These are phyloP conservation scores for Lasioglossum malachurum DNA, from an alignment of 2,888 invertebrate genomes.

Conservation along the genomic window DNA sequence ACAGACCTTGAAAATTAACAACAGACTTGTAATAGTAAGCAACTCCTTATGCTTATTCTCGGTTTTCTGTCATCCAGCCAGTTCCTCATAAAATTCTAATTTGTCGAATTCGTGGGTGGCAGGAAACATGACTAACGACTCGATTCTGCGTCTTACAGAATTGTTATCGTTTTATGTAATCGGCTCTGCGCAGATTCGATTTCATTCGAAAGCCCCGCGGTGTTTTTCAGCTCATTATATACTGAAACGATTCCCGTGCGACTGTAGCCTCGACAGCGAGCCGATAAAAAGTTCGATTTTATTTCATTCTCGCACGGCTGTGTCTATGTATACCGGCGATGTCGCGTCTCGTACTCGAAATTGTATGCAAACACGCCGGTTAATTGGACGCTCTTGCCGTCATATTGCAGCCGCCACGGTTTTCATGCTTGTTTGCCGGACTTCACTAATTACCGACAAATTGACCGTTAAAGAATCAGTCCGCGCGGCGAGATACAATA, in stretches of 20 bases:
- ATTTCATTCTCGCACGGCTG: constrained; percentile 1
- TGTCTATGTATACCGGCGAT: neutral
- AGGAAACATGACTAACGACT: constrained; percentile 55
- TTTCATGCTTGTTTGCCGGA: constrained; percentile 15
- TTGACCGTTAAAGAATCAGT: constrained; percentile 38
- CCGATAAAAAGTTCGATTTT: constrained; percentile 7
- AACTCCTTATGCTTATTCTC: constrained; percentile 32
- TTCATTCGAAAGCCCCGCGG: neutral
- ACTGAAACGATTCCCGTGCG: neutral
- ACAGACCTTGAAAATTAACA: neutral
- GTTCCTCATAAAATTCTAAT: constrained; percentile 40
- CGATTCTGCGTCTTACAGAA: constrained; percentile 61
- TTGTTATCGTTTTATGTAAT: constrained; percentile 39
- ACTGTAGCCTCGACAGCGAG: neutral
- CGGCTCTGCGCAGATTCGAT: neutral
- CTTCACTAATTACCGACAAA: constrained; percentile 37
- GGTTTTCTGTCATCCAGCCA: constrained; percentile 12
- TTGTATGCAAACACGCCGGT: constrained; percentile 34
- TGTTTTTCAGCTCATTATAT: constrained; percentile 5
- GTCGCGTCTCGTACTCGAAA: neutral
- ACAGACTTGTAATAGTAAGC: constrained; percentile 21
- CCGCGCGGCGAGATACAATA: constrained; percentile 19
- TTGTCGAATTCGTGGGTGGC: constrained; percentile 55
- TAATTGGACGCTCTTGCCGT: constrained; percentile 37
- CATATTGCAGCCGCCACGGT: constrained; percentile 21